These are phyloP conservation scores for Grus americana DNA, from an alignment of 2,113 vertebrate species.

Conservation along the genomic window DNA sequence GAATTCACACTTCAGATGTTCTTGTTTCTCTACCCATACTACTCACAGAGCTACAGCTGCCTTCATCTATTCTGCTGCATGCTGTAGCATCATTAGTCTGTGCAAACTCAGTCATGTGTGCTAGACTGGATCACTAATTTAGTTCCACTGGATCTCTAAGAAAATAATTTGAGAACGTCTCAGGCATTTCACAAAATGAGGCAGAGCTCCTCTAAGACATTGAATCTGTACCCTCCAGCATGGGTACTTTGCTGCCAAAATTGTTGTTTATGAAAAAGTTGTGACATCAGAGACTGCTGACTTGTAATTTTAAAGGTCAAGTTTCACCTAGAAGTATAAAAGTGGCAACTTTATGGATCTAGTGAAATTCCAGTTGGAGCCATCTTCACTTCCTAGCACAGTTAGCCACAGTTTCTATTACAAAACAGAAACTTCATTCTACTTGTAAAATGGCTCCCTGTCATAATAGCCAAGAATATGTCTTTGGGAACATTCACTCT, in stretches of 20 bases:
- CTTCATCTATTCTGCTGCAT: neutral
- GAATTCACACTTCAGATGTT: neutral
- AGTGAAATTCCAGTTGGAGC: neutral
- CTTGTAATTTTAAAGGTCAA: neutral
- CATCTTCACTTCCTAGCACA: neutral
- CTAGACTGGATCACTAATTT: neutral
- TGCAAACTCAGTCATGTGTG: neutral
- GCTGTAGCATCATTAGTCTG: neutral
- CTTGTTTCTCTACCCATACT: neutral
- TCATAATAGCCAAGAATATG: neutral
- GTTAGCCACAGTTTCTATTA: neutral
- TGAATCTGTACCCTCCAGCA: neutral
- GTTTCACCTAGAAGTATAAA: neutral
- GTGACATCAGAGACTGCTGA: neutral
- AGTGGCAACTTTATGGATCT: neutral
- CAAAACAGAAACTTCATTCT: neutral
- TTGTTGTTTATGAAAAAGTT: neutral
- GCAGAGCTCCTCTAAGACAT: neutral
- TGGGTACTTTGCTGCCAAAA: neutral
- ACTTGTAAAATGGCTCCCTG: neutral
- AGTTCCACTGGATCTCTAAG: neutral
- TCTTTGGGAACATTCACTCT: neutral
- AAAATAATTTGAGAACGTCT: neutral
- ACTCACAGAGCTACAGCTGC: neutral
- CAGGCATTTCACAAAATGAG: neutral